Conservation (phyloP, 2,113 vertebrate species). For the Hyperopisus bebe region DNA sequence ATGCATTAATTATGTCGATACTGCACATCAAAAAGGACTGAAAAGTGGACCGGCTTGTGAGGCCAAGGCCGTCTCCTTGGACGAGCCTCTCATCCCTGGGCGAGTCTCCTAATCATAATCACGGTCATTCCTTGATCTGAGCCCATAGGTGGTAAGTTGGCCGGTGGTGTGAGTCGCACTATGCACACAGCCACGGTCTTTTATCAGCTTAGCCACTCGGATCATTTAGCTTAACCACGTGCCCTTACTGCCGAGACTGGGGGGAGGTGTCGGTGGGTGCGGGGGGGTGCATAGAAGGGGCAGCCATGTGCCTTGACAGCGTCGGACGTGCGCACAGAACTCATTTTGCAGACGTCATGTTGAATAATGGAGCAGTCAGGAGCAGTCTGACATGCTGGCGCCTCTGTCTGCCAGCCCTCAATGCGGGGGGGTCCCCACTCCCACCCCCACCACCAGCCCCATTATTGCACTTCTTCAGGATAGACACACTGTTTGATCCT, state of each 20-base stretch:
- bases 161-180: too few species aligned
- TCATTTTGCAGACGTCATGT: slow-evolving; percentile 10
- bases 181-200: neutral
- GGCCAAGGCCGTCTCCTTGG: neutral
- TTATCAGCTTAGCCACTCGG: neutral
- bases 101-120: neutral
- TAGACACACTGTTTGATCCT: slow-evolving; percentile 2
- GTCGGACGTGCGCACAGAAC: neutral
- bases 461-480: neutral
- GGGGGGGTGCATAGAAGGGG: neutral
- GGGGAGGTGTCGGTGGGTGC: neutral
- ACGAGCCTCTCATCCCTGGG: neutral
- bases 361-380: slow-evolving; percentile 12
- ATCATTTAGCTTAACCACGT: neutral
- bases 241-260: neutral
- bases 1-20: slow-evolving; percentile 4
- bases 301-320: neutral
- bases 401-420: neutral
- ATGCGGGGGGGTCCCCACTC: neutral
- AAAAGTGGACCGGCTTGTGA: neutral
- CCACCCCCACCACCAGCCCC: neutral
- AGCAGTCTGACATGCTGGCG: neutral
- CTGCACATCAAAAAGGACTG: neutral
- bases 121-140: neutral
- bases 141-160: neutral